Percentiles rank a stretch among this genome's conserved stretches.
phyloP scores from a whole-genome alignment of 1,140 invertebrate genomes.

The Phymastichus coffea region DNA sequence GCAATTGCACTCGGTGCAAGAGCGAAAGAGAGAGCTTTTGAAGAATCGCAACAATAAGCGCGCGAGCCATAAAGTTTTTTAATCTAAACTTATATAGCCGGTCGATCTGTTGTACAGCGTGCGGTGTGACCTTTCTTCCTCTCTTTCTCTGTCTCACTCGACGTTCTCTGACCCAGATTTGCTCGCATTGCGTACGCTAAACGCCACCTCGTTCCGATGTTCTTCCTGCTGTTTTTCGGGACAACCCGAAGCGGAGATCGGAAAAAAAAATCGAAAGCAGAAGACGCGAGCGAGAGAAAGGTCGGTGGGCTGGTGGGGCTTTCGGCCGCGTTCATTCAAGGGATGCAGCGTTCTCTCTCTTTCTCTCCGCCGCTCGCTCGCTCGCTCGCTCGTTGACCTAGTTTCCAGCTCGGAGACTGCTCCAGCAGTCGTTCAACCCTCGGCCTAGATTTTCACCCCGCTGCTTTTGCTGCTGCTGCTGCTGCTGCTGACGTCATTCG shows the following conservation, averaged over 20 bases:
- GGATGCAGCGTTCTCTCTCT: slow-evolving; percentile 42
- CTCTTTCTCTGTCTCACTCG: too few species aligned
- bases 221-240: too few species aligned
- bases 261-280: background rate
- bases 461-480: too few species aligned
- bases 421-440: slow-evolving; percentile 55
- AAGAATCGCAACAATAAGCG: slow-evolving; percentile 15
- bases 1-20: too few species aligned
- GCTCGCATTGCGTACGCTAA: too few species aligned
- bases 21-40: slow-evolving; percentile 24
- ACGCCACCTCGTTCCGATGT: too few species aligned
- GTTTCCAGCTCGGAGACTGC: slow-evolving; percentile 43
- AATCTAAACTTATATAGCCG: slow-evolving; percentile 20
- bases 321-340: slow-evolving; percentile 46
- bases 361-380: background rate
- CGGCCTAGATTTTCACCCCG: slow-evolving; percentile 47
- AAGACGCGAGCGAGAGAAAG: background rate
- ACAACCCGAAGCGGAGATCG: too few species aligned
- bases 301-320: slow-evolving; percentile 4
- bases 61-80: slow-evolving; percentile 21
- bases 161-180: too few species aligned
- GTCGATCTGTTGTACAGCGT: background rate
- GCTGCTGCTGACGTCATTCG: slow-evolving; percentile 20
- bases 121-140: too few species aligned
- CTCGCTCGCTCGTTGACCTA: slow-evolving; percentile 18